Evolutionary conservation across 2,888 invertebrate genomes (phyloP).

Genomic region (Hecatera dysodea): DNA sequence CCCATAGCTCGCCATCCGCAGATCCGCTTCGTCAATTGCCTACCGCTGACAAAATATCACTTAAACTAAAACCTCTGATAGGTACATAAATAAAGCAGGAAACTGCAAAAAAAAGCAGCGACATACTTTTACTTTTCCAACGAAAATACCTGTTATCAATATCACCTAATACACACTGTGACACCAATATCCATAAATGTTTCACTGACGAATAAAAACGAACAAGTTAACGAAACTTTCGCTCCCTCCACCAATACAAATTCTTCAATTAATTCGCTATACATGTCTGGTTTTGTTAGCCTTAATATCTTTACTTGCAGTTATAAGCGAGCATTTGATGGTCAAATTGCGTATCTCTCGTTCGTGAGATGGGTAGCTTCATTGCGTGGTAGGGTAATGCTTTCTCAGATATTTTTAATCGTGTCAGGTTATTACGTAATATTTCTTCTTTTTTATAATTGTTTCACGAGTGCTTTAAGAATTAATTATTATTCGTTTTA

Average conservation of each 20-base stretch:
- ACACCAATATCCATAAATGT: constrained; percentile 42
- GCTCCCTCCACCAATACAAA: constrained; percentile 19
- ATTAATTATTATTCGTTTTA: not conserved
- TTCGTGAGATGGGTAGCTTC: not conserved
- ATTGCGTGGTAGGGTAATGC: constrained; percentile 40
- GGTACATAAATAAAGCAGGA: constrained; percentile 8
- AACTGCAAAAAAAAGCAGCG: not conserved
- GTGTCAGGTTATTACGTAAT: constrained; percentile 52
- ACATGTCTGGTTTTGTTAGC: constrained; percentile 38
- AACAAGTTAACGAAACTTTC: constrained; percentile 50
- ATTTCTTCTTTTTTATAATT: constrained; percentile 25
- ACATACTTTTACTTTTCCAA: constrained; percentile 19
- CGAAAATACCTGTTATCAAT: constrained; percentile 29
- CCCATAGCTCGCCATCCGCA: too few relatives aligned
- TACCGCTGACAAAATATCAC: too few relatives aligned
- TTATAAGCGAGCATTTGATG: constrained; percentile 41
- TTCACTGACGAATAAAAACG: constrained; percentile 32
- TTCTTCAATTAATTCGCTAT: constrained; percentile 6
- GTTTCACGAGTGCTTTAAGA: not conserved
- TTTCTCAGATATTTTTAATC: constrained; percentile 57
- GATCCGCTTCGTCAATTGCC: too few relatives aligned
- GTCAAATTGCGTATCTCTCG: not conserved
- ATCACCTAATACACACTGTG: constrained; percentile 27
- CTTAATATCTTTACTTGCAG: not conserved
- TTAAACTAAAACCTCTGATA: too few relatives aligned